Conservation (phyloP, 2,797 vertebrate genomes). For the Glossophaga mutica region DNA sequence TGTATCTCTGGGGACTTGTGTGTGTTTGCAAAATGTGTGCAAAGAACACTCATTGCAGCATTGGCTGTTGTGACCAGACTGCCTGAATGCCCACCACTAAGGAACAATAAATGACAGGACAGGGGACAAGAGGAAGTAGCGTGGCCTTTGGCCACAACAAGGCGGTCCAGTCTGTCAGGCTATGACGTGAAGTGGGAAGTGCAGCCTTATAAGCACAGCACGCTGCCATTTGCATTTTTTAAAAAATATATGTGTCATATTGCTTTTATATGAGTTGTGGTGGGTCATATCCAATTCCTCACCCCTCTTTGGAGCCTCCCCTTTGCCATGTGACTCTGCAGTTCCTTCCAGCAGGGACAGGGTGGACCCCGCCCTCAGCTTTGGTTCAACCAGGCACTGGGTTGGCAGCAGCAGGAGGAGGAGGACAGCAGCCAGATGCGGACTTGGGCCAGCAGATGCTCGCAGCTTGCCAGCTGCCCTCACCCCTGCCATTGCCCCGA, state of each 20-base stretch:
- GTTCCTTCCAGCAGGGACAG: neutral
- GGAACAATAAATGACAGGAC: no score
- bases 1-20: accelerated
- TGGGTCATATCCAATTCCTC: neutral
- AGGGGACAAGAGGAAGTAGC: neutral
- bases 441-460: neutral
- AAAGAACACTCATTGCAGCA: neutral
- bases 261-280: neutral
- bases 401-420: neutral
- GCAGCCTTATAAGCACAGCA: no score
- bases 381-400: neutral
- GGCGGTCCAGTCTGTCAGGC: neutral
- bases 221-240: neutral
- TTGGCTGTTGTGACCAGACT: accelerated
- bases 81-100: neutral
- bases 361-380: neutral
- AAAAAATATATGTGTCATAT: no score
- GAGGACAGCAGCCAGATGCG: neutral
- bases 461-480: neutral
- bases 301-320: neutral
- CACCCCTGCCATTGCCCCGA: neutral
- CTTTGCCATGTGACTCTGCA: neutral
- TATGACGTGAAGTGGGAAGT: neutral
- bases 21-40: accelerated
- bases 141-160: neutral